Evolutionary conservation across 2,888 invertebrate species (phyloP), one percentile per base, ranked within the genome.

Genomic region (Chrysomela aeneicollis): DNA sequence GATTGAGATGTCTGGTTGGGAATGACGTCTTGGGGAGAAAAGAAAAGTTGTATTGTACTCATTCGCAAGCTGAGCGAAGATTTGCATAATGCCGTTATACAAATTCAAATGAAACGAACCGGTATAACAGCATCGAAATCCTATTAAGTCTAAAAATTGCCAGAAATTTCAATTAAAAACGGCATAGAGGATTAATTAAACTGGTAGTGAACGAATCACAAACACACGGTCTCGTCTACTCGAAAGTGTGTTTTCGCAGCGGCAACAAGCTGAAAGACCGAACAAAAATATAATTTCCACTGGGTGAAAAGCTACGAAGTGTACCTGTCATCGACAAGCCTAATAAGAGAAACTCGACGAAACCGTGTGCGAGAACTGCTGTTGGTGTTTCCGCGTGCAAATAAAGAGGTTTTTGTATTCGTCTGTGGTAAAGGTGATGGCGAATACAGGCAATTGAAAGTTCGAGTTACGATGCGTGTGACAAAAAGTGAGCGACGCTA

Each of bases 291-390:
- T 64, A 64, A 64, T 64, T 60, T 64, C 42, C 64, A 59, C 59
- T 63, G 59, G 58, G 12, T 22, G 21, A 19, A 49, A 49, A 61
- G 67, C 67, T 63, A 61, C 67, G 67, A 67, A 67, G 63, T 65
- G 61, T 69, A 70, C 67, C 70, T 70, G 70, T 70, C 70, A 70
- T 65, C 62, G 67, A 61, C 70, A 70, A 69, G 51, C 64, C 57
- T 60, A 69, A 66, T 64, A 61, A 53, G 54, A 55, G 54, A 64
- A 60, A 59, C 50, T 60, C 51, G 60, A 60, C 17, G 35, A 18
- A 52, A 64, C 60, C 35, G 59, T 51, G 57, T 55, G 60, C 47
- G 46, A 22, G 55, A 59, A 51, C 50, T 49, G 60, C 32, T 64
- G 64, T 47, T 50, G 51, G 21, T 59, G 51, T 64, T 64, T 64